Evolutionary conservation across 1,140 invertebrate genomes (phyloP), one percentile per base, ranked within the genome.

Genomic region (Drosophila persimilis): DNA sequence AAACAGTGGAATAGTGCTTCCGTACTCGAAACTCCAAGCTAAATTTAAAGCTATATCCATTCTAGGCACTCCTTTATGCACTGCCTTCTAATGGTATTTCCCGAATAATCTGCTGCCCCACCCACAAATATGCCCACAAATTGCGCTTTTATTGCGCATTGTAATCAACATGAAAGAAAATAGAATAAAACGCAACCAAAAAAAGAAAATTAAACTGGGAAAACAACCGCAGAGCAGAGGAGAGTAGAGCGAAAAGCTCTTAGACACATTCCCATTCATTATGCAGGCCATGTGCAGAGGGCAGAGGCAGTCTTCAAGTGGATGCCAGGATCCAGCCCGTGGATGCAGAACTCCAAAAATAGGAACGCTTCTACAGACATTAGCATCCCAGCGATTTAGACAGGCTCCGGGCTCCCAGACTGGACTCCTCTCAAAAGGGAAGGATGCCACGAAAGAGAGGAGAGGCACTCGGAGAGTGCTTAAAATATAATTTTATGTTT

Each of bases 251-350:
- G 31, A 73, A 72, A 60, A 45, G 51, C 69, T 63, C 69, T 50
- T 55, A 73, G 70, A 73, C 69, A 62, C 69, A 73, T 63, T 70
- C 63, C 67, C 80, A 84, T 84, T 84, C 77, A 85, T 84, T 80
- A 84, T 85, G 80, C 80, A 84, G 67, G 80, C 80, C 80, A 85
- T 84, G 80, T 80, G 76, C 80, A 80, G 67, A 78, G 72, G 74
- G 63, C 76, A 80, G 62, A 11, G 20, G 69, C 54, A 77, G 80
- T 77, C 69, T 85, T 80, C 66, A 57, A 79, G 80, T 75, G 71
- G 58, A 39, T 39, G 64, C 66, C 66, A 31, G 46, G 43, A 56
- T 46, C 46, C 70, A 50, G n/a, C 51, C 62, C 62, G 53, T 43
- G 58, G 15, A 56, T 66, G 61, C 57, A 63, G 45, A 58, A 17